Percentiles rank a stretch among this genome's conserved stretches.
Evolutionary conservation across 2,797 vertebrate species (phyloP).

Genomic region (Cossypha heuglini): DNA sequence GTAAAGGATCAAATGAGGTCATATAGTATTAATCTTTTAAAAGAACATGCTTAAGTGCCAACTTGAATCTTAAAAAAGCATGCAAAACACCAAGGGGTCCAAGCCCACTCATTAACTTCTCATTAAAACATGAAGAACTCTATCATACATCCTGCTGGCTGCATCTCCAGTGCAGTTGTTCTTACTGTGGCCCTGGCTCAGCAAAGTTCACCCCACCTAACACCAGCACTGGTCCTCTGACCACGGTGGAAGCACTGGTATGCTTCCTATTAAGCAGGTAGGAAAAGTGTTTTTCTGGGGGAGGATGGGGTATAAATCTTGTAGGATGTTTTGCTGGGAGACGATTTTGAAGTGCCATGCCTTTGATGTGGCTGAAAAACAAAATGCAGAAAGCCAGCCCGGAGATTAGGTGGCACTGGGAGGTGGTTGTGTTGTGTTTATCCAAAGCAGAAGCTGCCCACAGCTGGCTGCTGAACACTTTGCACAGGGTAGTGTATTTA

Average conservation of each 20-base stretch:
- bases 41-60: slow-evolving; percentile 70
- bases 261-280: background rate
- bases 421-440: background rate
- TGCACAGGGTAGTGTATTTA: background rate
- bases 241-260: background rate
- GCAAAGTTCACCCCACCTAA: background rate
- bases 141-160: slow-evolving; percentile 64
- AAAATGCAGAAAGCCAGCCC: background rate
- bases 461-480: background rate
- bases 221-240: background rate
- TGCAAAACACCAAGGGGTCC: slow-evolving; percentile 61
- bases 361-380: background rate
- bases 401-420: background rate
- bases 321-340: background rate
- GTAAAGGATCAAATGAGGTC: slow-evolving; percentile 73
- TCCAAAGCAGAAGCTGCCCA: slow-evolving; percentile 5
- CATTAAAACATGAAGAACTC: slow-evolving; percentile 57
- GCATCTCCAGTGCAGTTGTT: slow-evolving; percentile 59
- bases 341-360: background rate
- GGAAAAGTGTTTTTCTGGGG: background rate
- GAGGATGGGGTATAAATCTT: background rate
- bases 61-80: slow-evolving; percentile 61
- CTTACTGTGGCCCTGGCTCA: slow-evolving; percentile 28
- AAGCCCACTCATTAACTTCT: slow-evolving; percentile 56
- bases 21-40: slow-evolving; percentile 56